Evolutionary conservation across 2,113 vertebrate species (phyloP), one percentile per base, ranked within the genome.

Genomic region (Puffinus mauretanicus): DNA sequence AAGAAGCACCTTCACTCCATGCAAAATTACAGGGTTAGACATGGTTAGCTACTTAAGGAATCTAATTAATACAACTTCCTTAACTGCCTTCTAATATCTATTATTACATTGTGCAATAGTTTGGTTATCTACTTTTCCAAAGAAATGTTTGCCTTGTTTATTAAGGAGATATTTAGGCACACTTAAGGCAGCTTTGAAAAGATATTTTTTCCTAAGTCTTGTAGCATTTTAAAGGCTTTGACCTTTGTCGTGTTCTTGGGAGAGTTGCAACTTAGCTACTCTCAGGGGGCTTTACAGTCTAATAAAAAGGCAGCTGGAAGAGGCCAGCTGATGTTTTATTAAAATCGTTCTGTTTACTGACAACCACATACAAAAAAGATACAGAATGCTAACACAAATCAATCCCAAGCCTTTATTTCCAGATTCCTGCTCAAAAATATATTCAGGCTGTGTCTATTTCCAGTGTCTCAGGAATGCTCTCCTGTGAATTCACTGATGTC

Each of bases 61-160:
- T 94, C 88, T 92, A 84, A 97, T 96, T 90, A 97, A 96, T 62
- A 73, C 42, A 96, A 88, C 82, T 82, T 94, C 92, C 40, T 91
- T 96, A 97, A 97, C 82, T 97, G 73, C 84, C 95, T 96, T 96
- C 88, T 92, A 97, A 95, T 97, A 97, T 95, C 96, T 96, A 95
- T 80, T 96, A 96, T 80, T 96, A 93, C 26, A 79, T 70, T 94
- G 73, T 58, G 72, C 72, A 79, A 94, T 65, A 96, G 81, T 96
- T 96, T 93, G 77, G 92, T 96, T 98, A 95, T 95, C 97, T 97
- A 88, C 82, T 98, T 97, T 95, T 87, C 70, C 84, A 93, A 84
- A 96, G 32, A 96, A 96, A 95, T 90, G 67, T 95, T 91, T 97
- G 92, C 88, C 52, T 87, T 61, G 65, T 97, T 97, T 96, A 96